A percentile compares a stretch with the other conserved stretches of the same genome.
These are phyloP conservation scores for Tapera naevia DNA, from an alignment of 2,797 vertebrate species.

Conservation along the genomic window DNA sequence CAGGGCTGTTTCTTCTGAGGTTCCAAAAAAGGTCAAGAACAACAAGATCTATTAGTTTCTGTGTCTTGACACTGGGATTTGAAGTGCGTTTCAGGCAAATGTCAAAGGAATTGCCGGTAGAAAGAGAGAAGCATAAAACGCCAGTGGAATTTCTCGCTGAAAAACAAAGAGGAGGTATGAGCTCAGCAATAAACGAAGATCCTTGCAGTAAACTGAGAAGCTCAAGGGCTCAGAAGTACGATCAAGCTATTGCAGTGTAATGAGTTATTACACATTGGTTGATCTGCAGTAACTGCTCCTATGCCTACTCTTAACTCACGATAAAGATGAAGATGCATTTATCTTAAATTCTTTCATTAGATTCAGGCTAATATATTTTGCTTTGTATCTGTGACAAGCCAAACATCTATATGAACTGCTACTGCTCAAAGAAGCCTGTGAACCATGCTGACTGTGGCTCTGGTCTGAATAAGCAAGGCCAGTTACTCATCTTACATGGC, in stretches of 20 bases:
- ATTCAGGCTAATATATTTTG: neutral
- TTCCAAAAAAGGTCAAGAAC: neutral
- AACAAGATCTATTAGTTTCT: neutral
- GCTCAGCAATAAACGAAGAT: neutral
- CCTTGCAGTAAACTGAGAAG: neutral
- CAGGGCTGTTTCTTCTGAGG: neutral
- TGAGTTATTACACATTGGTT: neutral
- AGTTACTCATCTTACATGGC: neutral
- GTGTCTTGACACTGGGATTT: neutral
- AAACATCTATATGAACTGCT: neutral
- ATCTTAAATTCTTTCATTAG: neutral
- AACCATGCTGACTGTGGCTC: neutral
- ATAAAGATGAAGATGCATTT: neutral
- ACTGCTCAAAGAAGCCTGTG: neutral
- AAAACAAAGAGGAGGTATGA: neutral
- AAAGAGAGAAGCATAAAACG: neutral
- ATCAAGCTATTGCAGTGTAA: neutral
- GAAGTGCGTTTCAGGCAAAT: constrained; percentile 3
- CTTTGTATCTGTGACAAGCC: neutral
- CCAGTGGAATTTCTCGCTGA: neutral
- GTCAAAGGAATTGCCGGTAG: neutral
- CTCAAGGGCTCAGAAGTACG: neutral
- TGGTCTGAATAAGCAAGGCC: neutral
- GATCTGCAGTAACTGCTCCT: neutral
- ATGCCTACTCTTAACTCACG: accelerated